These are phyloP conservation scores for Pollachius pollachius DNA, from an alignment of 2,113 vertebrate species.

Conservation along the genomic window DNA sequence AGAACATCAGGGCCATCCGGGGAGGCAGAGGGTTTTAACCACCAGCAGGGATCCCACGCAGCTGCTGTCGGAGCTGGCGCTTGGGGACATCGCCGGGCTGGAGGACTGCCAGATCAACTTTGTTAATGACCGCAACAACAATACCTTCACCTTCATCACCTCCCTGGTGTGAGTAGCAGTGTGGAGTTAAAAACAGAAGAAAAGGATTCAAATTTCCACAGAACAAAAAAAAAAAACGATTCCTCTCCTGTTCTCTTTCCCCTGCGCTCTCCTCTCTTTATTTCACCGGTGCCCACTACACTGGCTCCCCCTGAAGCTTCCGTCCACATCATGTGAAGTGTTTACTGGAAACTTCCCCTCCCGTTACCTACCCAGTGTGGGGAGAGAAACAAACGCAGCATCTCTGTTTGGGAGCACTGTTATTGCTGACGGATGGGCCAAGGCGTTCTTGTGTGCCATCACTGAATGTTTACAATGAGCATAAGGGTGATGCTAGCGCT, in stretches of 20 bases:
- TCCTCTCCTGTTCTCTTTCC: constrained; percentile 25
- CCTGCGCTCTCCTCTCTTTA: constrained; percentile 13
- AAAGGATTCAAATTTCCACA: constrained; percentile 11
- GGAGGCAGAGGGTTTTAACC: constrained; percentile 40
- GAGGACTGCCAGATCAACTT: constrained; percentile 73
- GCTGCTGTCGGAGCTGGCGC: constrained; percentile 60
- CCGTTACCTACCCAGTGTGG: constrained; percentile 1
- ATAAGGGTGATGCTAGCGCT: constrained; percentile 36
- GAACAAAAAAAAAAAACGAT: constrained; percentile 21
- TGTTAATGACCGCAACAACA: constrained; percentile 66
- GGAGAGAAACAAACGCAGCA: constrained; percentile 10
- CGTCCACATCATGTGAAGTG: constrained; percentile 35
- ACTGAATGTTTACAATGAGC: constrained; percentile 58
- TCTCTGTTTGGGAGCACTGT: constrained; percentile 30
- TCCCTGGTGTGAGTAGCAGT: constrained; percentile 69
- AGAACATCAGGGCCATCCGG: neutral
- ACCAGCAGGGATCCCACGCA: constrained; percentile 60
- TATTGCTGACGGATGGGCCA: constrained; percentile 28
- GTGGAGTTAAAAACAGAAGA: neutral
- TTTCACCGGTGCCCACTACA: constrained; percentile 19
- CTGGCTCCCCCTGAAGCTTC: constrained; percentile 26
- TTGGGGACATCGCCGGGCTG: constrained; percentile 65
- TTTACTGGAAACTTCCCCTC: constrained; percentile 56
- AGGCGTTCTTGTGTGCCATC: constrained; percentile 11
- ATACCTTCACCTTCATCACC: constrained; percentile 66